Percentiles rank a stretch among this genome's conserved stretches.
phyloP scores from a whole-genome alignment of 2,113 vertebrate species.

The Plestiodon gilberti region DNA sequence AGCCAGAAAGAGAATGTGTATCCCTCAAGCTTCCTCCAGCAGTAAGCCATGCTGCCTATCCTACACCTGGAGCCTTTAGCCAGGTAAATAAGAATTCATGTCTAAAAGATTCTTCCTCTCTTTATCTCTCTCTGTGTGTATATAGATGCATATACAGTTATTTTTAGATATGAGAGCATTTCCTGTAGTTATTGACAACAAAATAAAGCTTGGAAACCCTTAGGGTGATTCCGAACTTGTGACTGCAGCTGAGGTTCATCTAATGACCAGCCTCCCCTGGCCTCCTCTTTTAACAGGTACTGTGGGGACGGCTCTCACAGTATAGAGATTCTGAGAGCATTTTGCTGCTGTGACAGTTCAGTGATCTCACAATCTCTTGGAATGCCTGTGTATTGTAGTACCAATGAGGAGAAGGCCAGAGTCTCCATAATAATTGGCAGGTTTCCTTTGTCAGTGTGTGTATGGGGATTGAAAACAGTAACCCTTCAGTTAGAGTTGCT shows the following conservation, averaged over 20 bases:
- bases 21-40: slow-evolving; percentile 50
- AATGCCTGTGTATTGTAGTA: background rate
- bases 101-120: slow-evolving; percentile 63
- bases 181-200: slow-evolving; percentile 66
- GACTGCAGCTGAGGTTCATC: background rate
- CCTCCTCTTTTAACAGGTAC: accelerated
- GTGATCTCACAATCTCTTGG: background rate
- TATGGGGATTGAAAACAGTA: background rate
- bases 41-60: slow-evolving; percentile 42
- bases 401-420: background rate
- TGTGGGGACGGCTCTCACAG: background rate
- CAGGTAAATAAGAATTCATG: slow-evolving; percentile 59
- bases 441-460: background rate
- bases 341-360: background rate
- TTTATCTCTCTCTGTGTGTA: slow-evolving; percentile 34
- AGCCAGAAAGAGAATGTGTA: accelerated
- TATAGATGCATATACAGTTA: background rate
- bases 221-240: background rate
- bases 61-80: slow-evolving; percentile 33
- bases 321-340: background rate
- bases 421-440: background rate
- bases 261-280: accelerated
- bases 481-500: background rate
- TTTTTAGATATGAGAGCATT: slow-evolving; percentile 47
- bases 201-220: background rate